phyloP scores from a whole-genome alignment of 1,140 invertebrate species.

The Trichonephila clavata region DNA sequence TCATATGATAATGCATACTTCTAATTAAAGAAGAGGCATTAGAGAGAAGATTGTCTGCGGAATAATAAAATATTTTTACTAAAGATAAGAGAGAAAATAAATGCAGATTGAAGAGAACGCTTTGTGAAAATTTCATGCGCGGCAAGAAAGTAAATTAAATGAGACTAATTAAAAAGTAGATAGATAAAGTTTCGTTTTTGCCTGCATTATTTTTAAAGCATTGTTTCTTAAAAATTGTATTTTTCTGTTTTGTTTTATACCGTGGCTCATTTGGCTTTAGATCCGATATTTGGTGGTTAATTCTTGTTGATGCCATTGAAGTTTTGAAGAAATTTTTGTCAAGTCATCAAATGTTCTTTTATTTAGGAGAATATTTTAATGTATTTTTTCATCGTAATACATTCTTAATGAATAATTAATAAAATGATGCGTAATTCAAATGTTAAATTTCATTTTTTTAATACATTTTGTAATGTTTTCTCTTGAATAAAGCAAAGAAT shows the following conservation, averaged over 20 bases:
- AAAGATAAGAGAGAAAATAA: background rate
- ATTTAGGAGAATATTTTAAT: background rate
- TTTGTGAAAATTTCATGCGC: background rate
- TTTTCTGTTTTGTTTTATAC: background rate
- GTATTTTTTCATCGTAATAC: background rate
- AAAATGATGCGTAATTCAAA: background rate
- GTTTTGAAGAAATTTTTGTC: background rate
- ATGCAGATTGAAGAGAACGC: background rate
- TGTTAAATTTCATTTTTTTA: background rate
- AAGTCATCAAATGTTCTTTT: background rate
- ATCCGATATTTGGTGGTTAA: background rate
- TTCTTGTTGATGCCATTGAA: background rate
- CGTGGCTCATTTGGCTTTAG: no score
- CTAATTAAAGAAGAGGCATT: constrained; percentile 23
- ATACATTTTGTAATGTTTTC: no score
- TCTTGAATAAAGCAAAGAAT: no score
- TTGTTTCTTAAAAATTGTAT: background rate
- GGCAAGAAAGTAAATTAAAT: background rate
- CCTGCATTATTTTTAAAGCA: background rate
- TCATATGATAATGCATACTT: background rate
- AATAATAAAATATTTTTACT: constrained; percentile 19
- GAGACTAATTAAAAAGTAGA: constrained; percentile 7
- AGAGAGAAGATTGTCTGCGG: background rate
- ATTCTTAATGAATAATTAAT: background rate
- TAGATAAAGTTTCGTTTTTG: background rate